Evolutionary conservation across 2,797 vertebrate genomes (phyloP), one percentile per base, ranked within the genome.

Genomic region (Phoeniculus purpureus): DNA sequence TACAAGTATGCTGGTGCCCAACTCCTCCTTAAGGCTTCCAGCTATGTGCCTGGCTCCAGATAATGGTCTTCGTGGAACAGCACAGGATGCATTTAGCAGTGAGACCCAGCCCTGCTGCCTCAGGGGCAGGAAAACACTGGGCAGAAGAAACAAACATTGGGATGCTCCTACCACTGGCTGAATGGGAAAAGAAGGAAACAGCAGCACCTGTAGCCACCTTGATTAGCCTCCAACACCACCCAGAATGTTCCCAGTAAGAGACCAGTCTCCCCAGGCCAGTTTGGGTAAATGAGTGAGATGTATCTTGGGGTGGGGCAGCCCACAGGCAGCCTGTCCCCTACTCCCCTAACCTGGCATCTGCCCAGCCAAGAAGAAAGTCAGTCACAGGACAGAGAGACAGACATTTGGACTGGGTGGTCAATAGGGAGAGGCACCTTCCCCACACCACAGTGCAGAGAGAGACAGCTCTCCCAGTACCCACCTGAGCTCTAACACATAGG

Each of bases 211-310:
- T 18, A 40, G 52, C 4, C 65, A 45, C 21, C 22, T 58, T 0
- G 0, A 1, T 5, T n/a, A 89, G 40, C 7, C 27, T 8, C 16
- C 40, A 13, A 19, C 12, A 32, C 5, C 48, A 5, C 18, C 18
- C 47, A 71, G 12, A 19, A 37, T n/a, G 31, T 3, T 64, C 45
- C 47, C 29, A 20, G 13, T 9, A 67, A 74, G 25, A 43, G 9
- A n/a, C 0, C 0, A 10, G 43, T 21, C 14, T 40, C 20, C 22
- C 15, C 43, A 50, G 20, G n/a, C 23, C 68, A 65, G 37, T 48
- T 37, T 59, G 26, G 61, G 16, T 25, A n/a, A 80, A 54, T 3
- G 21, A 80, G n/a, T 14, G 22, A 23, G 9, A 5, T 31, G 15
- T 50, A 80, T 54, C 54, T 45, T 26, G 66, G 66, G 31, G 26